phyloP scores from a whole-genome alignment of 2,113 vertebrate genomes.

The Paramisgurnus dabryanus region DNA sequence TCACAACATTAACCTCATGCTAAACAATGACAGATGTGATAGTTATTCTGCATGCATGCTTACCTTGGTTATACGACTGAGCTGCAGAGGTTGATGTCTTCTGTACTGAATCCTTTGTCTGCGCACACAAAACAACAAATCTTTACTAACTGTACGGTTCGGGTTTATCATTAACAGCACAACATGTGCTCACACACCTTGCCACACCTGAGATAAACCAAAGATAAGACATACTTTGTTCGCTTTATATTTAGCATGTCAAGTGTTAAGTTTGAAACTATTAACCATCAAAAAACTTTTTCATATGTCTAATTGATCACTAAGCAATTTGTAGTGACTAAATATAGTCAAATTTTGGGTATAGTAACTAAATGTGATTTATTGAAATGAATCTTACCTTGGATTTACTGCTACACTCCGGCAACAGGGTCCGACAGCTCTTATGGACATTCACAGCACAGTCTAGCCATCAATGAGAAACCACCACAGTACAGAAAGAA shows the following conservation, averaged over 20 bases:
- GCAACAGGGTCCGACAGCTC: slow-evolving; percentile 84
- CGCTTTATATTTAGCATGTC: too few species aligned
- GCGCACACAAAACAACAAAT: slow-evolving; percentile 40
- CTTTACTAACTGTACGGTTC: background rate
- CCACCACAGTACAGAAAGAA: background rate
- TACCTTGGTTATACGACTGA: slow-evolving; percentile 36
- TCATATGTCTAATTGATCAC: background rate
- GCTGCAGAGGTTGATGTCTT: slow-evolving; percentile 40
- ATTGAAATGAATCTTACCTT: slow-evolving; percentile 75
- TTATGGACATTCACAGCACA: slow-evolving; percentile 90
- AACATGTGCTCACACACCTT: background rate
- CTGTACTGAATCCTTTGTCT: slow-evolving; percentile 65
- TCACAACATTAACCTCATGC: too few species aligned
- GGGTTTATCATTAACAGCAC: slow-evolving; percentile 22
- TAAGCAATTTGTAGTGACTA: background rate
- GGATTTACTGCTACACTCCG: slow-evolving; percentile 82
- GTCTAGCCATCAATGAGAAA: slow-evolving; percentile 71
- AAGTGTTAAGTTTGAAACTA: background rate
- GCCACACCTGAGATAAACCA: background rate
- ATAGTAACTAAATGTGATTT: background rate
- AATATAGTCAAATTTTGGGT: background rate
- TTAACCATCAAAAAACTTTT: background rate
- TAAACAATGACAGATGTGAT: background rate
- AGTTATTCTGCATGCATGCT: background rate
- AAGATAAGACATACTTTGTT: background rate